Evolutionary conservation across 1,140 invertebrate species (phyloP).

Genomic region (Harpegnathos saltator): DNA sequence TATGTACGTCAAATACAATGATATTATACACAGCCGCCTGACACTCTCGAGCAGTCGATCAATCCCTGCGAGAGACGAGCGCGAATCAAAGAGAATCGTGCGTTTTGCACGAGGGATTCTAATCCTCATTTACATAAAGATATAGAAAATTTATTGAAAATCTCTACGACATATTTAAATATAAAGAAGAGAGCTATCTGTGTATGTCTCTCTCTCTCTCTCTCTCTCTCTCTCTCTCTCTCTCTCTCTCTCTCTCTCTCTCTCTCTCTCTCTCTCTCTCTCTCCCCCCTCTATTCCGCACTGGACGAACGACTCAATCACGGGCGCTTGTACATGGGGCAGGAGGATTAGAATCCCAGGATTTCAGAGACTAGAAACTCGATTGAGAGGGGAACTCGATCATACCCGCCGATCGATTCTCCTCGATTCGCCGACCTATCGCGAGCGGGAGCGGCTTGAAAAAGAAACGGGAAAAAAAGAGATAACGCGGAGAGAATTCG

Average conservation of each 20-base stretch:
- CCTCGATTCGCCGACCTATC: neutral
- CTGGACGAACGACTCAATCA: neutral
- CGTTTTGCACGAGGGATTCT: neutral
- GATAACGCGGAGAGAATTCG: no score
- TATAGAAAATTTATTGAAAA: constrained; percentile 3
- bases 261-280: no score
- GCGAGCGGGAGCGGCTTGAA: no score
- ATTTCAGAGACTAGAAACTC: constrained; percentile 19
- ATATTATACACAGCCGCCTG: neutral
- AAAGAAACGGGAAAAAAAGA: no score
- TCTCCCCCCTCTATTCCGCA: neutral
- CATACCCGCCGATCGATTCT: neutral
- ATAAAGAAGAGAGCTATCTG: no score
- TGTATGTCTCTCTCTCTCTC: no score
- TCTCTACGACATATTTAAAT: neutral
- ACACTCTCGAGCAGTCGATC: constrained; percentile 5
- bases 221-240: no score
- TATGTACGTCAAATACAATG: neutral
- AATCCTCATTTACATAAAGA: neutral
- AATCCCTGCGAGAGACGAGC: neutral
- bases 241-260: no score
- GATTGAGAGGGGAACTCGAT: neutral
- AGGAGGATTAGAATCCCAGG: constrained; percentile 9
- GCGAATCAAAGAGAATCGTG: neutral
- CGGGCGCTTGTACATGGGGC: neutral